Percentiles rank a stretch among this genome's conserved stretches.
These are phyloP conservation scores for Luscinia megarhynchos DNA, from an alignment of 2,797 vertebrate species.

Conservation along the genomic window DNA sequence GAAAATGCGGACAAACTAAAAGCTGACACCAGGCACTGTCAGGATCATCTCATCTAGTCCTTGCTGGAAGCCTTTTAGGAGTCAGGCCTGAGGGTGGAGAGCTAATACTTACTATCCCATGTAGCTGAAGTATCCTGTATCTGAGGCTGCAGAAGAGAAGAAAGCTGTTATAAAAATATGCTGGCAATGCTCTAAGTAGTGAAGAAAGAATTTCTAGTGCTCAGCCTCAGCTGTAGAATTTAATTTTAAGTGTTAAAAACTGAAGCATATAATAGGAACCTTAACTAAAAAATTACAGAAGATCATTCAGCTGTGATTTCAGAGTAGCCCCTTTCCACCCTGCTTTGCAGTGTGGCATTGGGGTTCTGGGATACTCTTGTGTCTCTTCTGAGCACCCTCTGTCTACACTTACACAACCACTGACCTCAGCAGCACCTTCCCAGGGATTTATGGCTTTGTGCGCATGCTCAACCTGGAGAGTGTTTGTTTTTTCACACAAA, in stretches of 20 bases:
- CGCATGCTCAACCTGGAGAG: neutral
- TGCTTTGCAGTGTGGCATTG: accelerated
- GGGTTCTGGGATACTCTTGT: neutral
- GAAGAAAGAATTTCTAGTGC: constrained; percentile 40
- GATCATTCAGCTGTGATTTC: neutral
- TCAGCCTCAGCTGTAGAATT: constrained; percentile 40
- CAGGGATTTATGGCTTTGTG: neutral
- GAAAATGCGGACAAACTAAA: constrained; percentile 19
- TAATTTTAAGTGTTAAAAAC: constrained; percentile 64
- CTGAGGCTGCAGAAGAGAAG: neutral
- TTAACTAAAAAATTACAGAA: constrained; percentile 46
- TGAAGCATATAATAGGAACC: constrained; percentile 34
- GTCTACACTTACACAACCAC: neutral
- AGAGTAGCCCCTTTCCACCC: neutral
- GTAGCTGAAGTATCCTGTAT: constrained; percentile 12
- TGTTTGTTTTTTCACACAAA: neutral
- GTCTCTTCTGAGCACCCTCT: neutral
- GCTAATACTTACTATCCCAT: neutral
- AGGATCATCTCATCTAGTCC: neutral
- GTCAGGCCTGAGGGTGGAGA: neutral
- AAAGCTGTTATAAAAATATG: constrained; percentile 8
- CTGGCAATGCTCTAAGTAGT: constrained; percentile 17
- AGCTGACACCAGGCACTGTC: constrained; percentile 37
- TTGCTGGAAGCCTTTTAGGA: constrained; percentile 13
- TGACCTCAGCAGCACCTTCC: neutral